A percentile compares a stretch with the other conserved stretches of the same genome.
These are phyloP conservation scores for Ganaspis brasiliensis DNA, from an alignment of 2,888 invertebrate genomes.

Conservation along the genomic window DNA sequence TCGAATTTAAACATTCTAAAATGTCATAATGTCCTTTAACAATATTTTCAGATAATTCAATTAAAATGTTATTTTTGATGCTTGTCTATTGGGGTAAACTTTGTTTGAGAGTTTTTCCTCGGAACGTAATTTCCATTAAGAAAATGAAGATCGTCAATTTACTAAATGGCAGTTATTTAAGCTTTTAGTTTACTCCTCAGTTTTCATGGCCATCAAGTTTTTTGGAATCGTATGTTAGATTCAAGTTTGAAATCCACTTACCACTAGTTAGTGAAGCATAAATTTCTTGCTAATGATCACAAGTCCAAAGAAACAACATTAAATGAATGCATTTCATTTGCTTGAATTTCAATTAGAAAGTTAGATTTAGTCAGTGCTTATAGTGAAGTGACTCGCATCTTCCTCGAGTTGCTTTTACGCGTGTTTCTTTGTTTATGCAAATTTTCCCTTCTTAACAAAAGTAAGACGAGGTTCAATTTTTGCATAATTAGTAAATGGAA, in stretches of 20 bases:
- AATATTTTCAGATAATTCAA: no score
- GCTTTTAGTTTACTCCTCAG: conserved; percentile 3
- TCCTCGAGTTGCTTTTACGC: background rate
- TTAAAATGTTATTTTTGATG: no score
- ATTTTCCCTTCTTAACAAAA: background rate
- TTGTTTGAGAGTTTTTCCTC: background rate
- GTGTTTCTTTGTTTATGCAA: conserved; percentile 2
- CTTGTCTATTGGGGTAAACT: background rate
- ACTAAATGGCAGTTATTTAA: background rate
- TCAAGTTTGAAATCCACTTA: conserved; percentile 22
- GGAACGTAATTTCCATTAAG: background rate
- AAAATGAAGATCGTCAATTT: conserved; percentile 4
- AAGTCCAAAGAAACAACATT: background rate
- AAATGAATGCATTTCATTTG: conserved; percentile 9
- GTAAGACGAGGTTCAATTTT: no score
- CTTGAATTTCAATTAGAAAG: conserved; percentile 33
- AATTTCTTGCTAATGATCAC: background rate
- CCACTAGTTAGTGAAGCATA: background rate
- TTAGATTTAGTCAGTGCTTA: conserved; percentile 28
- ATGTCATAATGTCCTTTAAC: no score
- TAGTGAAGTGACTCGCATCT: background rate
- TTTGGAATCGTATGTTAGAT: background rate
- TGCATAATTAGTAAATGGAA: no score
- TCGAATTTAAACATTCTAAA: no score
- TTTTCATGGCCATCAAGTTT: background rate